Percentiles rank a stretch among this genome's conserved stretches.
Conservation (phyloP, 1,140 invertebrate genomes). For the Calephelis nemesis region DNA sequence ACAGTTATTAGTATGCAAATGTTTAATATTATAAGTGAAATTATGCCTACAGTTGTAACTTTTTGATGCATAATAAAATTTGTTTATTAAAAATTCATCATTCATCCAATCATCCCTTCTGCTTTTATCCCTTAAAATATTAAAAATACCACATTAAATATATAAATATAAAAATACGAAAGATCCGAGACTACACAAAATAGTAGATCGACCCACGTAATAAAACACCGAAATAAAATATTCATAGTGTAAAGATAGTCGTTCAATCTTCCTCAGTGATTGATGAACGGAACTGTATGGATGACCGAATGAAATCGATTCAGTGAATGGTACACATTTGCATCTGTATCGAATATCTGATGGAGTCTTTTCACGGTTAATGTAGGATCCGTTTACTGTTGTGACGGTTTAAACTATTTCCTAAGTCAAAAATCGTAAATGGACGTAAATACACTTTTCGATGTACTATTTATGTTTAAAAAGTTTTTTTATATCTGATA, state of each 20-base stretch:
- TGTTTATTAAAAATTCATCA: no score
- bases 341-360: slow-evolving; percentile 55
- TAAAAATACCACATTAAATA: no score
- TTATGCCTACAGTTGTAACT: no score
- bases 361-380: slow-evolving; percentile 34
- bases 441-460: background rate
- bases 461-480: background rate
- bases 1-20: no score
- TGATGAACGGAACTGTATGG: slow-evolving; percentile 54
- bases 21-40: no score
- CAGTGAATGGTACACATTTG: slow-evolving; percentile 56
- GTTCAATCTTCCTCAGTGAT: slow-evolving; percentile 61
- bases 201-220: background rate
- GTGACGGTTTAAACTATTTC: slow-evolving; percentile 10
- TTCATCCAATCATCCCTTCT: no score
- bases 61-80: no score
- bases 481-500: background rate
- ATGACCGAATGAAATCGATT: slow-evolving; percentile 68
- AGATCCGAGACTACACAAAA: no score
- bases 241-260: slow-evolving; percentile 52
- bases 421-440: slow-evolving; percentile 5
- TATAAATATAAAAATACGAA: no score
- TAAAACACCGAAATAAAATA: slow-evolving; percentile 37
- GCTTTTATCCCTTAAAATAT: no score
- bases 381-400: slow-evolving; percentile 22